Conservation (phyloP, 2,888 invertebrate genomes). For the Acrocyrtus sp. region DNA sequence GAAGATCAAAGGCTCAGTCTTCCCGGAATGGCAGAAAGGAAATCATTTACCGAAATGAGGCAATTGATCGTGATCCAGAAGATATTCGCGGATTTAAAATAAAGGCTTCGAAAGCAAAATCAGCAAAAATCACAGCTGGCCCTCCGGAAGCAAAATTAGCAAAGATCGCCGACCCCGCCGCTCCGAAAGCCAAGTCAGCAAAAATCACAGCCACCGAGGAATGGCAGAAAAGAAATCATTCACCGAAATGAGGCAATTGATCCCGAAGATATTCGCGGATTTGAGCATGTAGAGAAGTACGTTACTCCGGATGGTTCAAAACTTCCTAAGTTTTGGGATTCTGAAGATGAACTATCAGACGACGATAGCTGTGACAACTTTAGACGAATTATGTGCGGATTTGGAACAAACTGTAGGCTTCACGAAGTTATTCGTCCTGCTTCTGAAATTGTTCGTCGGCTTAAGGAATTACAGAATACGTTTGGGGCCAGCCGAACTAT, state of each 20-base stretch:
- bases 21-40: conserved; percentile 26
- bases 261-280: conserved; percentile 37
- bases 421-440: conserved; percentile 47
- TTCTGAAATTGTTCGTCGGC: conserved; percentile 37
- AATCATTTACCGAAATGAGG: conserved; percentile 27
- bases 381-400: conserved; percentile 46
- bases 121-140: too few relatives aligned
- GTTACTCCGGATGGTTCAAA: conserved; percentile 16
- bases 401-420: conserved; percentile 41
- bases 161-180: too few relatives aligned
- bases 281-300: conserved; percentile 38
- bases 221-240: conserved; percentile 27
- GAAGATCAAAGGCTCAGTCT: conserved; percentile 26
- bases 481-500: conserved; percentile 32
- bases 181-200: too few relatives aligned
- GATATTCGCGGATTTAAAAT: conserved; percentile 41
- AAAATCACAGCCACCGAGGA: conserved; percentile 17
- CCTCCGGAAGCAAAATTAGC: too few relatives aligned
- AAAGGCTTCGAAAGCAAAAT: too few relatives aligned
- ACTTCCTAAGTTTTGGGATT: conserved; percentile 45
- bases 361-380: conserved; percentile 44
- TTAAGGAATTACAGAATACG: conserved; percentile 42
- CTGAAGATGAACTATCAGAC: conserved; percentile 45
- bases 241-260: conserved; percentile 32
- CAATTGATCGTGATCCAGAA: conserved; percentile 34